Evolutionary conservation across 2,113 vertebrate species (phyloP).

Genomic region (Triplophysa tibetana): DNA sequence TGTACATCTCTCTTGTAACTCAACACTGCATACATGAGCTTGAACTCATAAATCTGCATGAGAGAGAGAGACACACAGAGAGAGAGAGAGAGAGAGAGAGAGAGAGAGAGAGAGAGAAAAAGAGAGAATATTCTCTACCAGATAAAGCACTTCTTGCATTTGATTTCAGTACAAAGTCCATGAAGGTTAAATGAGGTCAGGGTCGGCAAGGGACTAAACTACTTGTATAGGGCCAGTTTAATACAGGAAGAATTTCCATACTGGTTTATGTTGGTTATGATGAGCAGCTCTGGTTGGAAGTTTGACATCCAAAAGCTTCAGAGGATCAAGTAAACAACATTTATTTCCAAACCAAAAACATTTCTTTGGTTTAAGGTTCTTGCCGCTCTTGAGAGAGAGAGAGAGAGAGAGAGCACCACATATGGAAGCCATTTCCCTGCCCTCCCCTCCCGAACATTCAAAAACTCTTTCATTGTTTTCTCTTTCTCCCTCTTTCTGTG

Average conservation of each 20-base stretch:
- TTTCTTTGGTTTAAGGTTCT: background rate
- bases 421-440: constrained; percentile 74
- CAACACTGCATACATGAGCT: background rate
- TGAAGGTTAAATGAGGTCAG: constrained; percentile 51
- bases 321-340: too few species aligned
- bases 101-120: too few species aligned
- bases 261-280: too few species aligned
- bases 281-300: too few species aligned
- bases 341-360: too few species aligned
- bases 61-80: constrained; percentile 21
- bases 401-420: constrained; percentile 52
- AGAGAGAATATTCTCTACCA: constrained; percentile 10
- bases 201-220: background rate
- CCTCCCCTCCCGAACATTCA: constrained; percentile 60
- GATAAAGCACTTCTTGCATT: constrained; percentile 59
- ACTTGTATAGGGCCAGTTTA: too few species aligned
- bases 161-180: constrained; percentile 62
- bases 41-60: background rate
- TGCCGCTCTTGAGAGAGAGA: background rate
- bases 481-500: background rate
- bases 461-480: constrained; percentile 12
- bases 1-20: background rate
- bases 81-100: background rate
- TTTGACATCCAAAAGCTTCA: too few species aligned
- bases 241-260: too few species aligned